Base-by-base conservation (phyloP, 2,888 invertebrate genomes). In the Patella caerulea region DNA sequence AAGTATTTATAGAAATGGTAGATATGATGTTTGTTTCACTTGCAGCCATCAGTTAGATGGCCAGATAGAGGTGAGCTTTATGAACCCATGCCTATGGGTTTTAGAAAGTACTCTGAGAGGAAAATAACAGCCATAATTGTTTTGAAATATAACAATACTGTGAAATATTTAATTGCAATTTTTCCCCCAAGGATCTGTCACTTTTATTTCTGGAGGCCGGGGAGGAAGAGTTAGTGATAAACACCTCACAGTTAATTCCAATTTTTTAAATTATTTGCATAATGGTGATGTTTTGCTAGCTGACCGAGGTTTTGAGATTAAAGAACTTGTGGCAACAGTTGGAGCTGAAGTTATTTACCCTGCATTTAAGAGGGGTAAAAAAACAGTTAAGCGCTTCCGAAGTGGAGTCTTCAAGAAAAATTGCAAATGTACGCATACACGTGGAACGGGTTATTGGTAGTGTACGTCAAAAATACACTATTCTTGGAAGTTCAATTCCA, bases 181-280 rank as follows among this genome's bases (percentile, higher is more conserved):
- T 87, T 65, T 78, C 83, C 86, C 85, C 54, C 85, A 85, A 71
- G 85, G 85, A 55, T 59, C 69, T 29, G 79, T 85, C n/a, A 77
- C 77, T 14, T 87, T 83, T 76, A 70, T 86, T 12, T 85, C 85
- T 14, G 78, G 79, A 70, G 84, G 76, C 14, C 86, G 81, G 83
- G 85, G 83, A 74, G 87, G 84, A 2, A 55, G 83, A 56, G 73
- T 77, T 2, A 83, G 81, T 81, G 87, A 87, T 72, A 86, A 86
- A 75, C 75, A 80, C 56, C 78, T 87, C 12, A 85, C 85, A 52
- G 85, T 86, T 75, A 55, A 82, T 55, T 81, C 78, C 75, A 80
- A 79, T n/a, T 69, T 83, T 69, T 53, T 83, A 14, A 45, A 76
- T 7, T 81, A 84, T n/a, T 65, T 84, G 15, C 52, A 79, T 0